Evolutionary conservation across 1,140 invertebrate genomes (phyloP).

Genomic region (Drosophila arizonae): DNA sequence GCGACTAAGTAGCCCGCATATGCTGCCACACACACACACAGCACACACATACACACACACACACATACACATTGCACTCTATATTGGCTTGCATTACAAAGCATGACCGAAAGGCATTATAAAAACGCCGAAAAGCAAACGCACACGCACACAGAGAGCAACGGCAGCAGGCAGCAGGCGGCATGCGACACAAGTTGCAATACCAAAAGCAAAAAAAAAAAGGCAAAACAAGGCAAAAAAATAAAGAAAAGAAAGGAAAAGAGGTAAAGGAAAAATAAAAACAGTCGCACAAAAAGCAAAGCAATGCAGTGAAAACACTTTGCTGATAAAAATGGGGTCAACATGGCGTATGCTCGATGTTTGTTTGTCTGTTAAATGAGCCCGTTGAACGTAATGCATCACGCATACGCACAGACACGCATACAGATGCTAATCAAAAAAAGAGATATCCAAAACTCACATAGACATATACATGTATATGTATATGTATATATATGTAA

Average conservation of each 20-base stretch:
- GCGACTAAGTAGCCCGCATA: constrained; percentile 31
- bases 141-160: constrained; percentile 8
- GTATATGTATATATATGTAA: constrained; percentile 6
- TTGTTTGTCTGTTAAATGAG: constrained; percentile 46
- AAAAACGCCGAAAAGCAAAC: constrained; percentile 44
- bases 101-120: constrained; percentile 54
- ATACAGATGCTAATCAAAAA: constrained; percentile 60
- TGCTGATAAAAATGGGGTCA: constrained; percentile 42
- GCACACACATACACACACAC: constrained; percentile 10
- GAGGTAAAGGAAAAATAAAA: background rate
- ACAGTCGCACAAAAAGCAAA: constrained; percentile 21
- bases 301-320: constrained; percentile 32
- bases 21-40: constrained; percentile 16
- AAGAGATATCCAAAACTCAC: constrained; percentile 46
- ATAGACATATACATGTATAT: constrained; percentile 4
- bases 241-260: constrained; percentile 5
- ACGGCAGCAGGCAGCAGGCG: constrained; percentile 48
- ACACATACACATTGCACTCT: constrained; percentile 5
- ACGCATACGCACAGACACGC: constrained; percentile 14
- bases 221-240: constrained; percentile 5
- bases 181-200: constrained; percentile 42
- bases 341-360: constrained; percentile 44
- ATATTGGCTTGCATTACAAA: constrained; percentile 44
- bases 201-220: constrained; percentile 9
- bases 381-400: constrained; percentile 34